Evolutionary conservation across 2,888 invertebrate genomes (phyloP).

Genomic region (Cosmopolites sordidus): DNA sequence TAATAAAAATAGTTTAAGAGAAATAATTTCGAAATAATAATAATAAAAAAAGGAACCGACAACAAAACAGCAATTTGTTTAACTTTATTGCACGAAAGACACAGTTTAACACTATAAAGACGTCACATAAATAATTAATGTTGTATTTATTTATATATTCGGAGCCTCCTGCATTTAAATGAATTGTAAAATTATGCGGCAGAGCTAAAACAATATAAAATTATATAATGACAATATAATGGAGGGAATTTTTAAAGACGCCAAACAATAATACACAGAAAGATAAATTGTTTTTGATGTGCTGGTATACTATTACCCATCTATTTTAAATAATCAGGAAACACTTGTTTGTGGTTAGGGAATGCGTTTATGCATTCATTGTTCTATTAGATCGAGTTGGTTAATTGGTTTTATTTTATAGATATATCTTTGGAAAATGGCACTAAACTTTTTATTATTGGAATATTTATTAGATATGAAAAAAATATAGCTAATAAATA

Average conservation of each 20-base stretch:
- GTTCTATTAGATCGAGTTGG: no score
- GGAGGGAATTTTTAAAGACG: slow-evolving; percentile 14
- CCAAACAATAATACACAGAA: slow-evolving; percentile 19
- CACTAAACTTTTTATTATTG: no score
- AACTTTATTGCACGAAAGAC: slow-evolving; percentile 16
- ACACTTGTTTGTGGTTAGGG: no score
- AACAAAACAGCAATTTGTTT: slow-evolving; percentile 21
- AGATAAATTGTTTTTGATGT: slow-evolving; percentile 18
- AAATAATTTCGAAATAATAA: slow-evolving; percentile 2
- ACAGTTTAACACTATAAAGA: slow-evolving; percentile 29
- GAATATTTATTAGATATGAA: no score
- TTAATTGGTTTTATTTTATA: no score
- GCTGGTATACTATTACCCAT: no score
- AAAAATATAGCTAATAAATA: no score
- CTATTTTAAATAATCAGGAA: no score
- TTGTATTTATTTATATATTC: slow-evolving; percentile 28
- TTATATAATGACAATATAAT: slow-evolving; percentile 27
- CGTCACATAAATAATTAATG: slow-evolving; percentile 32
- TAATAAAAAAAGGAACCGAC: slow-evolving; percentile 9
- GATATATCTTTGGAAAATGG: no score
- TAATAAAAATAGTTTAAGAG: no score
- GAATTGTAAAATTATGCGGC: slow-evolving; percentile 25
- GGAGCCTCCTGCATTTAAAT: slow-evolving; percentile 26
- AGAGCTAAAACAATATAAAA: slow-evolving; percentile 26
- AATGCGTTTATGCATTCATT: no score